Conservation (phyloP, 2,113 vertebrate species). For the Campylomormyrus numenius region DNA sequence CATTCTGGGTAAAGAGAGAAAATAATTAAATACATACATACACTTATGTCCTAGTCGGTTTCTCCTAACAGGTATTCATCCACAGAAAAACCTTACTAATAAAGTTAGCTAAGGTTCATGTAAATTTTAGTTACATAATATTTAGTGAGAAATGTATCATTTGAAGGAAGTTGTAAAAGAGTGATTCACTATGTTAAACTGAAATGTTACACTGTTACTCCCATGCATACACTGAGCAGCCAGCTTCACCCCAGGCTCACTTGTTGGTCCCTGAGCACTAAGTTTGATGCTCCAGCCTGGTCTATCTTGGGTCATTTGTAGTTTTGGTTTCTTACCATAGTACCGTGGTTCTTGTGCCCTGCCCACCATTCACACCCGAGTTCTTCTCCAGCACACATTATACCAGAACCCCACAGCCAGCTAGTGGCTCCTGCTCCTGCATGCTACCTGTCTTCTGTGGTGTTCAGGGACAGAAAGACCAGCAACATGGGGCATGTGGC, state of each 20-base stretch:
- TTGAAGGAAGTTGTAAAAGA: not conserved
- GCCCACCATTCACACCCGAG: not conserved
- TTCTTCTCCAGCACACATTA: not conserved
- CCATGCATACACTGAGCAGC: not conserved
- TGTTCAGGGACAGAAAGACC: no score
- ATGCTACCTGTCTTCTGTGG: no score
- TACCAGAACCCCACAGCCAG: no score
- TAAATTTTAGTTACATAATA: not conserved
- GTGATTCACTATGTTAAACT: not conserved
- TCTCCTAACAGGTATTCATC: not conserved
- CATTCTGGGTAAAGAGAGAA: not conserved
- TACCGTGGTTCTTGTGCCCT: not conserved
- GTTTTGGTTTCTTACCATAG: not conserved
- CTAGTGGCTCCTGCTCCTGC: no score
- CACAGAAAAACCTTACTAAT: not conserved
- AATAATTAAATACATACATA: not conserved
- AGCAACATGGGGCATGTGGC: no score
- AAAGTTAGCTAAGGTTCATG: not conserved
- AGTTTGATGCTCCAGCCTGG: not conserved
- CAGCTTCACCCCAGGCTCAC: not conserved
- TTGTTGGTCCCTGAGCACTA: not conserved
- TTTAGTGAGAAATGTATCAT: not conserved
- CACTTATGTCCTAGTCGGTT: not conserved
- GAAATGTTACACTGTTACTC: not conserved
- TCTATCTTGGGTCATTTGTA: not conserved